These are phyloP conservation scores for Corythornis madagascariensis DNA, from an alignment of 2,113 vertebrate genomes.

Conservation along the genomic window DNA sequence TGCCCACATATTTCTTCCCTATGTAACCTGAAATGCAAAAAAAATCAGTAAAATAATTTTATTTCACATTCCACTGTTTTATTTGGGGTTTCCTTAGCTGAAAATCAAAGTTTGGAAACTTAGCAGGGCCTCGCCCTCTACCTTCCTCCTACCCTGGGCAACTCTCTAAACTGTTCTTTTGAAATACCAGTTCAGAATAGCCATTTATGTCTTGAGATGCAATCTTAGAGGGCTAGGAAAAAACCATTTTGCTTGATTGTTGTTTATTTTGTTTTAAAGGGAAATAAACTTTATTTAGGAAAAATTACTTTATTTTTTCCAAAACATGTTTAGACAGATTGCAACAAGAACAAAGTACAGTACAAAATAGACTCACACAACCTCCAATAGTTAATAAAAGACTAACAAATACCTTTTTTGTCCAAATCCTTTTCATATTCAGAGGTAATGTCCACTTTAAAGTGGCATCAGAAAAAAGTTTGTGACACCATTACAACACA, in stretches of 20 bases:
- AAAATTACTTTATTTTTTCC: slow-evolving; percentile 39
- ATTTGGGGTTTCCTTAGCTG: neutral
- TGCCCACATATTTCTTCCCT: neutral
- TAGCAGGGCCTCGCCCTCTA: neutral
- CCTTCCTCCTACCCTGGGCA: neutral
- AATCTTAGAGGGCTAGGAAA: neutral
- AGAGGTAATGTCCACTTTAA: neutral
- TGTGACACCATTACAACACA: slow-evolving; percentile 7
- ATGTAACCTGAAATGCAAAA: neutral
- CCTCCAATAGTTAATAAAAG: neutral
- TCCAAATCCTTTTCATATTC: neutral
- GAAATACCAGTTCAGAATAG: neutral
- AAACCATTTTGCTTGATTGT: neutral
- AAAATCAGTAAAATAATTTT: neutral
- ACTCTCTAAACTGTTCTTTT: neutral
- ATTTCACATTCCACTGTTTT: neutral
- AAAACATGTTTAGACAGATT: neutral
- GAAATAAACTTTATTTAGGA: neutral
- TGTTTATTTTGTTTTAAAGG: neutral
- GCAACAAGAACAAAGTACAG: slow-evolving; percentile 31
- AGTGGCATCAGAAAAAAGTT: neutral
- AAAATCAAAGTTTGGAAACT: neutral
- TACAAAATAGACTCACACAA: neutral
- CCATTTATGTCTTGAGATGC: neutral
- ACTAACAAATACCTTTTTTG: neutral